Evolutionary conservation across 2,113 vertebrate species (phyloP).

Genomic region (Anthoscopus minutus): DNA sequence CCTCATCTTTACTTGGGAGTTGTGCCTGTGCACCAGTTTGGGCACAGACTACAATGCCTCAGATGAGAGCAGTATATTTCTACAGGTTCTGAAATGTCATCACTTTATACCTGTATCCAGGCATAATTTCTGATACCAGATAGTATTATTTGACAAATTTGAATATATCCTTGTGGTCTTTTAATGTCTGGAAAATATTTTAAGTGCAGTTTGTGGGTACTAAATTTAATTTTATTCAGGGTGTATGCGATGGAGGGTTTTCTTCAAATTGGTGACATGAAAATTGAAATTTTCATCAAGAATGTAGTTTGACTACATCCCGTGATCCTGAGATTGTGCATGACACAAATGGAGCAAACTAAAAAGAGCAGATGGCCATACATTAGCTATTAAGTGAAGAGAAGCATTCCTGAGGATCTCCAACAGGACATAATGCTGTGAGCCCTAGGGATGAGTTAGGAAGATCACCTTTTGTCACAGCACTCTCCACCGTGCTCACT

Average conservation of each 20-base stretch:
- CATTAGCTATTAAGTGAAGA: neutral
- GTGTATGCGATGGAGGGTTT: neutral
- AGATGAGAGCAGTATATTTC: neutral
- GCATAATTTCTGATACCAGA: neutral
- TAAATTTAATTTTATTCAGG: neutral
- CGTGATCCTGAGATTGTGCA: neutral
- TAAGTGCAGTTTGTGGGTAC: neutral
- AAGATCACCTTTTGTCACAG: neutral
- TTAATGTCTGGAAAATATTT: neutral
- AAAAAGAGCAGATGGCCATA: neutral
- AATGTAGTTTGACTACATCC: fast-evolving
- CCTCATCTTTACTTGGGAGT: neutral
- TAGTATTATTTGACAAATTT: neutral
- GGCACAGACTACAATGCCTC: neutral
- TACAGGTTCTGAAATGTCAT: neutral
- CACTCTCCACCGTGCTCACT: too few relatives aligned
- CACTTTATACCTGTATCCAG: neutral
- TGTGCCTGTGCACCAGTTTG: neutral
- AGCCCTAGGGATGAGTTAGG: neutral
- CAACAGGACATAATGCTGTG: neutral
- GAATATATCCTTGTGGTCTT: neutral
- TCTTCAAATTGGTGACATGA: neutral
- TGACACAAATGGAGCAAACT: neutral
- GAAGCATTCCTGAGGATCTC: neutral
- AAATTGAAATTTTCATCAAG: neutral